Evolutionary conservation across 1,140 invertebrate genomes (phyloP).

Genomic region (Euura lappo): DNA sequence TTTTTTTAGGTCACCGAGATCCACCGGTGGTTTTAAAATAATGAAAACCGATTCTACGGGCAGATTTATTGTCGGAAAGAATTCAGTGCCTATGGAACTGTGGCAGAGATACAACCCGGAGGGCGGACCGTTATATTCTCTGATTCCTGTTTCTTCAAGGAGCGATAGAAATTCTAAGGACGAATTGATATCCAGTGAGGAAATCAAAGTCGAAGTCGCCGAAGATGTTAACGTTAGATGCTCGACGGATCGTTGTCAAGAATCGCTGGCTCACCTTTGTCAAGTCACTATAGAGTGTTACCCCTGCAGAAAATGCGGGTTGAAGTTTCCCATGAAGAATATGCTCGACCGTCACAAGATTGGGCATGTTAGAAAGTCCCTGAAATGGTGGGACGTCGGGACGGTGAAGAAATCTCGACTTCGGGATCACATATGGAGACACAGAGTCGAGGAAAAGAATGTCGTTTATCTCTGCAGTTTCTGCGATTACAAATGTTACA

Average conservation of each 20-base stretch:
- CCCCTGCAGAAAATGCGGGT: conserved; percentile 42
- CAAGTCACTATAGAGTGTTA: conserved; percentile 17
- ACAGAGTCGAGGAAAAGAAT: conserved; percentile 6
- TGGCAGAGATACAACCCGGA: conserved; percentile 24
- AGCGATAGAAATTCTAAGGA: neutral
- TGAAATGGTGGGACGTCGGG: too few relatives aligned
- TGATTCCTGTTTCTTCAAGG: conserved; percentile 16
- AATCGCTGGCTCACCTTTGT: conserved; percentile 15
- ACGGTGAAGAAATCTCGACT: too few relatives aligned
- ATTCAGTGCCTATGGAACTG: conserved; percentile 24
- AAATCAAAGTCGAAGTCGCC: neutral
- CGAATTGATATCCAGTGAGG: neutral
- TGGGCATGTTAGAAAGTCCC: neutral
- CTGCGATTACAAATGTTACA: conserved; percentile 33
- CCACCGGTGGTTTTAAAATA: conserved; percentile 9
- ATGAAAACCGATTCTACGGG: conserved; percentile 25
- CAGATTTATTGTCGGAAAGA: conserved; percentile 23
- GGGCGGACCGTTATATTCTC: conserved; percentile 25
- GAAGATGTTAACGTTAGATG: neutral
- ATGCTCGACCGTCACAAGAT: conserved; percentile 46
- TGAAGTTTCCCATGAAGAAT: conserved; percentile 42
- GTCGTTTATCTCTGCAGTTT: conserved; percentile 30
- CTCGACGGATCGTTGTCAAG: neutral
- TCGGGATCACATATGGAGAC: conserved; percentile 10
- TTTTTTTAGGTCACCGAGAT: conserved; percentile 29